Evolutionary conservation across 2,888 invertebrate genomes (phyloP), one percentile per base, ranked within the genome.

Genomic region (Synanthedon andrenaeformis): DNA sequence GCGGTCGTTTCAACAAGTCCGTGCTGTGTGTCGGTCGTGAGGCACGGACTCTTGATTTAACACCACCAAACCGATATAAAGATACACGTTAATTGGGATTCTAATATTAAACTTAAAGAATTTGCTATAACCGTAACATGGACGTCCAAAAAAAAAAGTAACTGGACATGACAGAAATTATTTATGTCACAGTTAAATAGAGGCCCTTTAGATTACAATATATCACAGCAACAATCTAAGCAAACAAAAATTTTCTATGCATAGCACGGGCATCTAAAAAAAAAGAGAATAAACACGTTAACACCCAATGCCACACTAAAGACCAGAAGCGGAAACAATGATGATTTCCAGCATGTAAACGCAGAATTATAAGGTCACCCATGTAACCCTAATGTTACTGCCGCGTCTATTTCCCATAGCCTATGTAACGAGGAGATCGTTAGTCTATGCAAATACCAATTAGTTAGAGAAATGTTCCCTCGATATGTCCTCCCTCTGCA

Each of bases 391-490:
- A 52, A 53, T 55, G 53, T 53, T 45, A 58, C 61, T 63, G 67
- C 69, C 65, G 62, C 59, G 57, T 63, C 59, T 57, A 59, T 56
- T 60, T 63, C 61, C 66, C 59, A 56, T 56, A 12, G 51, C 19
- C 60, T 51, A n/a, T 12, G 28, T 52, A 52, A 42, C 52, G 52
- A 52, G 42, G 45, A 23, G 35, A 42, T 58, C 56, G 57, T 59
- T 62, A 62, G 62, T 61, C 59, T 65, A 75, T 73, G 75, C 73
- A 75, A 76, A 79, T 79, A 79, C 76, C 76, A 79, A 79, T 79
- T 79, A 80, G 72, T 62, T 51, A 58, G 63, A 58, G 71, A 73
- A 75, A 76, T 71, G 71, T 70, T 68, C 63, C 68, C 65, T 63
- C 62, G 61, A 60, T 62, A 62, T 58, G 23, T 6, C 49, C 23